phyloP scores from a whole-genome alignment of 2,888 invertebrate species.

The Limnephilus lunatus region DNA sequence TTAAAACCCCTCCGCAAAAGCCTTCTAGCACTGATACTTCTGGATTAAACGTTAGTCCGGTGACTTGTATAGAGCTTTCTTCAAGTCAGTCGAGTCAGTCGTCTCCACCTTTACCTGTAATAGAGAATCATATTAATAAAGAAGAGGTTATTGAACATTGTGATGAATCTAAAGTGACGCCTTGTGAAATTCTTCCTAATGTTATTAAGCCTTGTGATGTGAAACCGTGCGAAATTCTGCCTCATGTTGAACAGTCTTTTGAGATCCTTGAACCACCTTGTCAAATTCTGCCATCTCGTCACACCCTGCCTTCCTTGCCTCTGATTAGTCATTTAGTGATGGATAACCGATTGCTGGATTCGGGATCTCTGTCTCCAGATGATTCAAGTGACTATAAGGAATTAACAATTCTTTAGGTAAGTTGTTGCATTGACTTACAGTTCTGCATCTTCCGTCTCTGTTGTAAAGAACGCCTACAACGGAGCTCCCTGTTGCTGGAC shows the following conservation, averaged over 20 bases:
- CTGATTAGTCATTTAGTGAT: constrained; percentile 2
- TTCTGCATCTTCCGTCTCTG: too few species aligned
- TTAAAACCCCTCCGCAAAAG: constrained; percentile 55
- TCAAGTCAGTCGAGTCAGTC: neutral
- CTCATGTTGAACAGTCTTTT: neutral
- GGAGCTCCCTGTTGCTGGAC: neutral
- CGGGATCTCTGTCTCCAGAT: constrained; percentile 6
- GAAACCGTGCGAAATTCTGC: neutral
- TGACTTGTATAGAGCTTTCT: neutral
- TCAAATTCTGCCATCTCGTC: neutral
- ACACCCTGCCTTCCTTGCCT: neutral
- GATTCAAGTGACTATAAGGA: constrained; percentile 17
- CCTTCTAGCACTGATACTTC: neutral
- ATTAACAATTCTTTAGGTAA: constrained; percentile 20
- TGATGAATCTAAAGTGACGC: neutral
- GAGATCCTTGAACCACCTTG: neutral
- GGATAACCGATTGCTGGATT: neutral
- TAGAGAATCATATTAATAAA: neutral
- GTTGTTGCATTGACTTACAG: neutral
- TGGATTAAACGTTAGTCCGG: neutral
- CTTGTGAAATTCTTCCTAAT: neutral
- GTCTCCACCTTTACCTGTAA: neutral
- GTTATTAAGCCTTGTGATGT: neutral
- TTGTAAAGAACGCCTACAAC: neutral
- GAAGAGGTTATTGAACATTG: neutral